phyloP scores from a whole-genome alignment of 1,140 invertebrate species.

The Anoplophora glabripennis region DNA sequence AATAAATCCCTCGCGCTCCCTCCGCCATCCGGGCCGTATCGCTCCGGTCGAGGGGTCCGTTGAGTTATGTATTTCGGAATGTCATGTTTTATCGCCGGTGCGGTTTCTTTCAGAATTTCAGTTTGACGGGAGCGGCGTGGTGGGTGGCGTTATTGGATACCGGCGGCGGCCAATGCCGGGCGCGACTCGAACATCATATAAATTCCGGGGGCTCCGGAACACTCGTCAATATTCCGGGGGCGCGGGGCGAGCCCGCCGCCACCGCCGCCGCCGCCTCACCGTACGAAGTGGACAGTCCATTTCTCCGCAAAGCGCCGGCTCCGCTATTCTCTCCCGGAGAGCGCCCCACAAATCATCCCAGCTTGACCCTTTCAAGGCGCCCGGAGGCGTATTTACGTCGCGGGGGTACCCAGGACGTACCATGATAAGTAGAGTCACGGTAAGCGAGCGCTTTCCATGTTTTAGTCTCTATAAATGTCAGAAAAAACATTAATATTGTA shows the following conservation, averaged over 20 bases:
- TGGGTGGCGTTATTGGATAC: conserved; percentile 44
- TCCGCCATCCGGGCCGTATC: too few species aligned
- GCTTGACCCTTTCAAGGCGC: conserved; percentile 21
- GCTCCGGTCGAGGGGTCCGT: not conserved
- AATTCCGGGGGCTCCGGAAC: conserved; percentile 38
- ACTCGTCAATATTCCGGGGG: conserved; percentile 44
- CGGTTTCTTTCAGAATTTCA: conserved; percentile 43
- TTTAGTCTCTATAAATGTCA: too few species aligned
- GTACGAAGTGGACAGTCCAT: conserved; percentile 42
- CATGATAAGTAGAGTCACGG: too few species aligned
- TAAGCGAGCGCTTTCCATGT: too few species aligned
- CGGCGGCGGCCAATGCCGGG: conserved; percentile 42
- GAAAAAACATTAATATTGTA: too few species aligned
- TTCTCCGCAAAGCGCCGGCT: conserved; percentile 24
- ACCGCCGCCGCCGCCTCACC: not conserved
- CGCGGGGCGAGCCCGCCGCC: conserved; percentile 7
- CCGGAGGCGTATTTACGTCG: conserved; percentile 9
- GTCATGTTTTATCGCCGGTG: conserved; percentile 46
- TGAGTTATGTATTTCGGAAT: conserved; percentile 40
- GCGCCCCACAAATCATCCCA: conserved; percentile 38
- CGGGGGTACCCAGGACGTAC: too few species aligned
- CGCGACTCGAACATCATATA: conserved; percentile 43
- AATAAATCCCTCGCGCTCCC: too few species aligned
- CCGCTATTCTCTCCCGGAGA: conserved; percentile 23
- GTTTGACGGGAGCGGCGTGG: conserved; percentile 46